Conservation (phyloP, 92 coral and sea anemone species). For the Phenganax subtilis region DNA sequence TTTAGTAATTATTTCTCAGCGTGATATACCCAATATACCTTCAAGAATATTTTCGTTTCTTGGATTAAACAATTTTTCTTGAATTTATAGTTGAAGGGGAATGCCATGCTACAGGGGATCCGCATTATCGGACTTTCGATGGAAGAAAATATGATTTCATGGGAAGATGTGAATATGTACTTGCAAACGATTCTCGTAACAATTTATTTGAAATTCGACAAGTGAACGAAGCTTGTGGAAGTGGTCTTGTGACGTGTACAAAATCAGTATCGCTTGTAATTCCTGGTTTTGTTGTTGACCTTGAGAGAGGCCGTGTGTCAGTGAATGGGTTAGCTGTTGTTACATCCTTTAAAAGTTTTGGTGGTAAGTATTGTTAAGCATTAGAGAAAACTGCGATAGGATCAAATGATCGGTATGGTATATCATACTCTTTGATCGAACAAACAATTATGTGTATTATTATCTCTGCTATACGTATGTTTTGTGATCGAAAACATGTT, state of each 20-base stretch:
- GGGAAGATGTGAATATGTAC: slow-evolving; percentile 34
- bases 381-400: not conserved
- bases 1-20: too few relatives aligned
- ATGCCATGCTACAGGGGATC: slow-evolving; percentile 34
- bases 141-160: slow-evolving; percentile 21
- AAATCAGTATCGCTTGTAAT: slow-evolving; percentile 24
- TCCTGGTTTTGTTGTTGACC: not conserved
- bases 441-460: too few relatives aligned
- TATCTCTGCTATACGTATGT: too few relatives aligned
- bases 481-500: too few relatives aligned
- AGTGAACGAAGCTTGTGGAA: slow-evolving; percentile 36
- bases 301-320: slow-evolving; percentile 19
- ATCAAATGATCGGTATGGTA: too few relatives aligned
- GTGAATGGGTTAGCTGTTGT: slow-evolving; percentile 7
- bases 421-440: too few relatives aligned
- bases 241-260: slow-evolving; percentile 27
- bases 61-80: too few relatives aligned
- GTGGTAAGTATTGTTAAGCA: slow-evolving; percentile 12
- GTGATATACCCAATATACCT: too few relatives aligned
- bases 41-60: too few relatives aligned
- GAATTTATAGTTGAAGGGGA: not conserved
- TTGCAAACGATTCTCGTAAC: slow-evolving; percentile 11
- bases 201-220: slow-evolving; percentile 29
- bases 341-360: not conserved
- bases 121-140: slow-evolving; percentile 34